phyloP scores from a whole-genome alignment of 2,797 vertebrate genomes.

The Neopelma chrysocephalum region DNA sequence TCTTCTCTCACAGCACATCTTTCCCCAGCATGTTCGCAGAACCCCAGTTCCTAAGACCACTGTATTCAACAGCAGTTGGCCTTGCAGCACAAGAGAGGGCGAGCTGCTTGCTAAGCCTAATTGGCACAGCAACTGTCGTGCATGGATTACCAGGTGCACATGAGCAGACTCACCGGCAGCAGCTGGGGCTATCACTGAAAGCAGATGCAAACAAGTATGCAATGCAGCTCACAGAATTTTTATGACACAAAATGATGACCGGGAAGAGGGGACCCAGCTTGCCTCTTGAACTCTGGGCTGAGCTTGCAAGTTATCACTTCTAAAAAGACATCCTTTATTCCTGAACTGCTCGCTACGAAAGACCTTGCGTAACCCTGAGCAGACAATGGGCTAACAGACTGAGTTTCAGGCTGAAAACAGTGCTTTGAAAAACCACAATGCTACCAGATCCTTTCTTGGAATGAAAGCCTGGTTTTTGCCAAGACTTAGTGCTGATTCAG shows the following conservation, averaged over 20 bases:
- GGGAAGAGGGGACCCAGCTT: not conserved
- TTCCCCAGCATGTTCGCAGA: not conserved
- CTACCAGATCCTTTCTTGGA: not conserved
- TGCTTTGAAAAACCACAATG: not conserved
- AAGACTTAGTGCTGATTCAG: not conserved
- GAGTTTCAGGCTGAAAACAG: not conserved
- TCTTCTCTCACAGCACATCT: not conserved
- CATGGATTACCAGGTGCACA: not conserved
- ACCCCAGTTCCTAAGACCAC: not conserved
- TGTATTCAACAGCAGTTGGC: not conserved
- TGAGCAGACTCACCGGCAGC: not conserved
- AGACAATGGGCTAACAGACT: not conserved
- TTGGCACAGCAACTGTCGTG: not conserved
- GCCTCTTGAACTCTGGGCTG: not conserved
- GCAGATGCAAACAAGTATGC: not conserved
- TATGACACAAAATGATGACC: not conserved
- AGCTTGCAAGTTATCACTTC: not conserved
- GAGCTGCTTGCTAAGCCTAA: not conserved
- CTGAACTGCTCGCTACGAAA: not conserved
- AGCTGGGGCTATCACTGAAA: not conserved
- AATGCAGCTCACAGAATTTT: not conserved
- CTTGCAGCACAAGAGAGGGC: not conserved
- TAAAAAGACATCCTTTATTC: not conserved
- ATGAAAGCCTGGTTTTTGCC: not conserved
- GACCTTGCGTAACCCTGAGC: not conserved